Evolutionary conservation across 2,797 vertebrate species (phyloP), one percentile per base, ranked within the genome.

Genomic region (Bradypodion ventrale): DNA sequence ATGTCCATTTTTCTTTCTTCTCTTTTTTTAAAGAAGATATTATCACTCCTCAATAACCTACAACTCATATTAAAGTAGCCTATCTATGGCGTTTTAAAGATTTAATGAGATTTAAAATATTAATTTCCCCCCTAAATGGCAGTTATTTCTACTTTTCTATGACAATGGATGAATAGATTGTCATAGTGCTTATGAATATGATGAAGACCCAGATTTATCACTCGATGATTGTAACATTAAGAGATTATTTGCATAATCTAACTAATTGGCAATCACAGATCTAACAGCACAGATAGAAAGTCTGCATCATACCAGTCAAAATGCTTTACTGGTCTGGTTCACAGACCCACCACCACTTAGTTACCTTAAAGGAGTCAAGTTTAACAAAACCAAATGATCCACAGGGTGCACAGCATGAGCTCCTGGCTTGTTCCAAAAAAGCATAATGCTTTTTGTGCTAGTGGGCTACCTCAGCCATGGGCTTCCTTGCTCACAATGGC

Each of bases 51-150:
- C 74, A 83, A 56, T 90, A 93, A 88, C 42, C 68, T 85, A 88
- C 81, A 93, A 86, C 93, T 91, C 90, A 87, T 91, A 87, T 72
- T 88, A 93, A 94, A 91, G 0, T 49, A 89, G 72, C 82, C 94
- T 90, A 90, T 80, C 83, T 81, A 66, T 84, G 87, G 77, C 75
- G 93, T 62, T 89, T 89, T 90, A 68, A 91, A 94, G 91, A 86
- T 89, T 89, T 82, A 90, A 88, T 90, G 86, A 89, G 90, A 87
- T 94, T 95, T 92, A 82, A 95, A 94, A 91, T 82, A 89, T 93
- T 92, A 95, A 94, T 92, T 93, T 94, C 90, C 87, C 86, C 65
- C 90, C 89, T 93, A 94, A 93, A 92, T 93, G 92, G 91, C 49
- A 90, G 79, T 85, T 91, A 83, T 83, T 85, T 80, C 90, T 85